A percentile compares a stretch with the other conserved stretches of the same genome.
phyloP scores from a whole-genome alignment of 2,797 vertebrate genomes.

The Heteromormyrus szaboi region DNA sequence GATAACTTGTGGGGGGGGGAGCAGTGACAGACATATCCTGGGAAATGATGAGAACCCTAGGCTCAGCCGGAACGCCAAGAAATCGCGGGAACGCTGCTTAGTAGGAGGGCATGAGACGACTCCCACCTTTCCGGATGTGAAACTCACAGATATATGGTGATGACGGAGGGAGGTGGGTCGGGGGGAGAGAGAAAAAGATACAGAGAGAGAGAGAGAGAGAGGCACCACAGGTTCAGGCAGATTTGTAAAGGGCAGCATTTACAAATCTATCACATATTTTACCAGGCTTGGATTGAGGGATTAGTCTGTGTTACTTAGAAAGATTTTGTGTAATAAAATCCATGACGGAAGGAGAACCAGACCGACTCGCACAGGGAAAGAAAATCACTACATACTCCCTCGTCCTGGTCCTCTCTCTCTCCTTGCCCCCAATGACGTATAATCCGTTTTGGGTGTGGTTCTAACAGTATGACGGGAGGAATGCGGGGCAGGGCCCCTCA shows the following conservation, averaged over 20 bases:
- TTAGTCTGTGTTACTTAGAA: slow-evolving; percentile 72
- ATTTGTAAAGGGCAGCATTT: slow-evolving; percentile 82
- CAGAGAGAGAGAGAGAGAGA: slow-evolving; percentile 13
- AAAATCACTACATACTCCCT: slow-evolving; percentile 41
- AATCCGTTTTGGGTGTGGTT: neutral
- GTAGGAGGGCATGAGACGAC: neutral
- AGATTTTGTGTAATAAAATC: slow-evolving; percentile 72
- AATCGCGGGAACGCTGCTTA: neutral
- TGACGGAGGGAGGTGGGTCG: neutral
- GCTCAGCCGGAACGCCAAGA: neutral
- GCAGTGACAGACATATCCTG: neutral
- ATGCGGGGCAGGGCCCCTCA: neutral
- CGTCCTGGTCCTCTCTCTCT: slow-evolving; percentile 48
- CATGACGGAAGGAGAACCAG: slow-evolving; percentile 53
- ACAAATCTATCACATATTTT: slow-evolving; percentile 76
- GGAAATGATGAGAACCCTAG: slow-evolving; percentile 13
- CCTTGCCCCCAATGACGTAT: neutral
- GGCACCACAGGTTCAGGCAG: slow-evolving; percentile 60
- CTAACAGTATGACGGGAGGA: neutral
- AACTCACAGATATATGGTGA: neutral
- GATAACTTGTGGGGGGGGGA: neutral
- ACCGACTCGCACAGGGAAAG: slow-evolving; percentile 56
- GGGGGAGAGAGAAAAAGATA: neutral
- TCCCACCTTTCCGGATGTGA: neutral
- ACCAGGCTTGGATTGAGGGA: slow-evolving; percentile 70